Evolutionary conservation across 2,113 vertebrate species (phyloP).

Genomic region (Rhea americana): DNA sequence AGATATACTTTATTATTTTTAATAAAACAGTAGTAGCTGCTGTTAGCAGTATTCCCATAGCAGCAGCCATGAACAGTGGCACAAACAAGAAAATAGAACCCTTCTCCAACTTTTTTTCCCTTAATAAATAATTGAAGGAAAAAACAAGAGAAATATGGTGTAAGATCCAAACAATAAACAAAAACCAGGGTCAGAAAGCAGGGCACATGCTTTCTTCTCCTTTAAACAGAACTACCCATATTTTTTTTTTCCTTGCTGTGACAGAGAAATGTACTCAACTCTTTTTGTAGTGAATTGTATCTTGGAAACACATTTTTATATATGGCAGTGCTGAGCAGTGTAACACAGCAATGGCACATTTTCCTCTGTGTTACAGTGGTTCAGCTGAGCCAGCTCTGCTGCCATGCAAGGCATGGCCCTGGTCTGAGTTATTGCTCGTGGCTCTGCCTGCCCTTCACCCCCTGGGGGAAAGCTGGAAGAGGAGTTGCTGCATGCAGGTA

Average conservation of each 20-base stretch:
- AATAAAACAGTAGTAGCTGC: slow-evolving; percentile 51
- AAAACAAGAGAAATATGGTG: slow-evolving; percentile 48
- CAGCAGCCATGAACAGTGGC: slow-evolving; percentile 11
- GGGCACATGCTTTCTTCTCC: slow-evolving; percentile 14
- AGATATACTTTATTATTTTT: slow-evolving; percentile 60
- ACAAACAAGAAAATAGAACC: slow-evolving; percentile 47
- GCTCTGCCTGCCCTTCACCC: not conserved
- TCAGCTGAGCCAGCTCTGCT: not conserved
- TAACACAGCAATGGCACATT: slow-evolving; percentile 42
- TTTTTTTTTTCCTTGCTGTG: slow-evolving; percentile 10
- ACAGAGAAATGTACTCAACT: slow-evolving; percentile 36
- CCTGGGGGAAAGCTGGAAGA: not conserved
- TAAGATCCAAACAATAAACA: slow-evolving; percentile 48
- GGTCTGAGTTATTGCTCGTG: not conserved
- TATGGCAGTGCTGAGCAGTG: not conserved
- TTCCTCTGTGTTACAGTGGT: not conserved
- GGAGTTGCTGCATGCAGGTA: not conserved
- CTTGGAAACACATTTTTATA: slow-evolving; percentile 44
- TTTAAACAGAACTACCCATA: slow-evolving; percentile 26
- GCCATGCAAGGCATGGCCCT: not conserved
- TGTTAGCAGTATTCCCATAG: slow-evolving; percentile 34
- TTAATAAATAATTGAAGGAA: slow-evolving; percentile 65
- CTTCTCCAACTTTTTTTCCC: not conserved
- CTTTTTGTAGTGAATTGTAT: slow-evolving; percentile 36
- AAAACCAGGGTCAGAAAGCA: slow-evolving; percentile 24